Evolutionary conservation across 2,113 vertebrate genomes (phyloP).

Genomic region (Mustelus asterias): DNA sequence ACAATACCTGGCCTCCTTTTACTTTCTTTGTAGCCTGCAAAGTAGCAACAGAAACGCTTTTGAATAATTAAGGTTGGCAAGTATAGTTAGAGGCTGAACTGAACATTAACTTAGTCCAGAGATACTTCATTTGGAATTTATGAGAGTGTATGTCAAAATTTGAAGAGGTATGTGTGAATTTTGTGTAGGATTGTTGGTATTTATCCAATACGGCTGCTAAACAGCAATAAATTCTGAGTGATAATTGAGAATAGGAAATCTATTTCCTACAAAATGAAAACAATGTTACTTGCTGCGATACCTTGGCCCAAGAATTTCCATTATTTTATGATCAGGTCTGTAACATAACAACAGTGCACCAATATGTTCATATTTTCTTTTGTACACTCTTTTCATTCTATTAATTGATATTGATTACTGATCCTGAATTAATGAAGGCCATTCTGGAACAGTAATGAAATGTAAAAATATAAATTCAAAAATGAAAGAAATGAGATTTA

Average conservation of each 20-base stretch:
- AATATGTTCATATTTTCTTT: no score
- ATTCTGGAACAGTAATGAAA: no score
- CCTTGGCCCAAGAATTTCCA: background rate
- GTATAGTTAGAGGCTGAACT: background rate
- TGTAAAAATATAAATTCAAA: background rate
- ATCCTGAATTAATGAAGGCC: no score
- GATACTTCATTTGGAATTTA: background rate
- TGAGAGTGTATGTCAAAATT: background rate
- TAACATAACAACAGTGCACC: no score
- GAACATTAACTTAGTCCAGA: background rate
- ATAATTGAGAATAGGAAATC: background rate
- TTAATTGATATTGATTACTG: no score
- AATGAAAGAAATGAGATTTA: background rate
- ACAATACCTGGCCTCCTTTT: background rate
- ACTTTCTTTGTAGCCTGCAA: background rate
- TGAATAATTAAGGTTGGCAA: background rate
- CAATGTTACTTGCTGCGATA: background rate
- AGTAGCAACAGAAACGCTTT: background rate
- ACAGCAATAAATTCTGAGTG: background rate
- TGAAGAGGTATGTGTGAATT: background rate
- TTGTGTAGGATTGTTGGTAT: background rate
- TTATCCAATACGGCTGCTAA: background rate
- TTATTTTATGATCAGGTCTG: no score
- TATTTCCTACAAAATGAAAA: background rate
- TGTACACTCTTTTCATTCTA: no score